These are phyloP conservation scores for Bathynomus jamesi DNA, from an alignment of 1,140 invertebrate genomes.

Conservation along the genomic window DNA sequence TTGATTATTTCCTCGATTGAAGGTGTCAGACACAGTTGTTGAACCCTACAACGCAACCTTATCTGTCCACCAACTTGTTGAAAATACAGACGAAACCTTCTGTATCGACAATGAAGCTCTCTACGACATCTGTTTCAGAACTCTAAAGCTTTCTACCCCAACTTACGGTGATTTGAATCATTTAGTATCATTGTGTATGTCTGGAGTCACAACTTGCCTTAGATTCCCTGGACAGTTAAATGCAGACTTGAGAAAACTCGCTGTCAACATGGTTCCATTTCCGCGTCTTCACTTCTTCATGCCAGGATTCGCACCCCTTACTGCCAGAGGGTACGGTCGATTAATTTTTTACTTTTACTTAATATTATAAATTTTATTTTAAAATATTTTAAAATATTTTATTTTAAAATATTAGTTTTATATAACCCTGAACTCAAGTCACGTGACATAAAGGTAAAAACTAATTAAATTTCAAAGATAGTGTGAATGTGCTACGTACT, in stretches of 20 bases:
- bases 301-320: conserved; percentile 69
- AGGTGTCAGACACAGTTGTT: conserved; percentile 67
- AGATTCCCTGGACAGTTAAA: conserved; percentile 74
- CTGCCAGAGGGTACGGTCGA: no score
- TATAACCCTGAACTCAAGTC: no score
- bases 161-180: conserved; percentile 49
- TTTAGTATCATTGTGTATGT: conserved; percentile 52
- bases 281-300: conserved; percentile 72
- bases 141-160: conserved; percentile 65
- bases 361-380: no score
- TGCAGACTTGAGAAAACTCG: conserved; percentile 72
- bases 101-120: conserved; percentile 77
- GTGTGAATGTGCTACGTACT: no score
- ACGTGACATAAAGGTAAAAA: no score
- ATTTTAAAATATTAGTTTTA: no score
- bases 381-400: no score
- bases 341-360: no score
- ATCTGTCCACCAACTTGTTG: conserved; percentile 61
- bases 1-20: no score
- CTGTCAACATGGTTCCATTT: conserved; percentile 74
- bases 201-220: conserved; percentile 71
- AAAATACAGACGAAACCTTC: conserved; percentile 68
- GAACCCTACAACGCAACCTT: conserved; percentile 67
- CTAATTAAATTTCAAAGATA: no score
- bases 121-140: conserved; percentile 81